Conservation (phyloP, 2,888 invertebrate species). For the Drosophila testacea region DNA sequence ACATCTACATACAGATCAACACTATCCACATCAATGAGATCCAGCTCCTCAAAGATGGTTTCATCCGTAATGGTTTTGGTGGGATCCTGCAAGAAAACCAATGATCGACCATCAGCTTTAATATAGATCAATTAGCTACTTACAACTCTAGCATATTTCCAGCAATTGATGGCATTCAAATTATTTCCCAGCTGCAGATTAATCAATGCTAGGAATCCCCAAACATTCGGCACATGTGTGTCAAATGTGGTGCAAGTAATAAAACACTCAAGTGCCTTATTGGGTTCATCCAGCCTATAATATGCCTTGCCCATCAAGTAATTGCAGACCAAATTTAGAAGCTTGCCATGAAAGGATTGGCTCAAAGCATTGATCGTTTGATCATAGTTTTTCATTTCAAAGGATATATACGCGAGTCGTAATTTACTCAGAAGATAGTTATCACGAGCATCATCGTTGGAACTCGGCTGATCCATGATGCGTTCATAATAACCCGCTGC, state of each 20-base stretch:
- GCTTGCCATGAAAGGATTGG: neutral
- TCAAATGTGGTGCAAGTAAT: slow-evolving; percentile 52
- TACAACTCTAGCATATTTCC: slow-evolving; percentile 78
- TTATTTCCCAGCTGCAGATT: slow-evolving; percentile 69
- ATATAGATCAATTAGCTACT: slow-evolving; percentile 8
- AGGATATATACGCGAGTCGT: slow-evolving; percentile 62
- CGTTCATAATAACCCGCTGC: slow-evolving; percentile 59
- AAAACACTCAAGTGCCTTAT: slow-evolving; percentile 61
- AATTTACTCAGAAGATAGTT: slow-evolving; percentile 52
- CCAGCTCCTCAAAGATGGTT: slow-evolving; percentile 64
- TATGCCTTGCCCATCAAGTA: slow-evolving; percentile 69
- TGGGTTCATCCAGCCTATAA: slow-evolving; percentile 47
- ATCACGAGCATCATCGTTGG: slow-evolving; percentile 23
- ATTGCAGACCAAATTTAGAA: slow-evolving; percentile 22
- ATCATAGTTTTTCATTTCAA: slow-evolving; percentile 36
- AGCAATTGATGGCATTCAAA: slow-evolving; percentile 73
- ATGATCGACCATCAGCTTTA: no score
- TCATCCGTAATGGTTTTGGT: slow-evolving; percentile 52
- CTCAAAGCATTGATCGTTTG: slow-evolving; percentile 41
- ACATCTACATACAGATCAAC: slow-evolving; percentile 70
- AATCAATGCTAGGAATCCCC: slow-evolving; percentile 77
- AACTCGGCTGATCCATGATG: neutral
- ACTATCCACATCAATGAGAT: slow-evolving; percentile 60
- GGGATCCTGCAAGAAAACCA: slow-evolving; percentile 47
- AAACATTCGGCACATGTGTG: slow-evolving; percentile 70